These are phyloP conservation scores for Cotesia congregata DNA, from an alignment of 2,888 invertebrate species.

Conservation along the genomic window DNA sequence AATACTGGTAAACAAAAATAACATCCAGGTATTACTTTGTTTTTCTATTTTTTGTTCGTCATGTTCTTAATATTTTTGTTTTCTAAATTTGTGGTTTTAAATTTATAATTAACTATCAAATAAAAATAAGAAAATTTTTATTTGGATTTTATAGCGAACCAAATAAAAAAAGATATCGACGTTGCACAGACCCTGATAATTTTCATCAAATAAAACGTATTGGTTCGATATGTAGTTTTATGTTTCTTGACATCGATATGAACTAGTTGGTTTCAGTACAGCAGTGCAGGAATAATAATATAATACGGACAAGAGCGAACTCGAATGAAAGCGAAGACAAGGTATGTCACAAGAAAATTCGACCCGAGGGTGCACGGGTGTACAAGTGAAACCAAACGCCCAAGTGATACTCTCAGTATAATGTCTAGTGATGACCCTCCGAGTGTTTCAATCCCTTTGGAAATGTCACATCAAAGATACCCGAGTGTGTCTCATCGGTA, in stretches of 20 bases:
- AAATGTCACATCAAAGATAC: conserved; percentile 61
- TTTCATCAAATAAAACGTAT: neutral
- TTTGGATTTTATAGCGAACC: too few species aligned
- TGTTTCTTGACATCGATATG: neutral
- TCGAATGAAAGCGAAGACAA: conserved; percentile 4
- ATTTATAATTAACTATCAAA: too few species aligned
- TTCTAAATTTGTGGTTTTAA: too few species aligned
- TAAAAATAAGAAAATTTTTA: too few species aligned
- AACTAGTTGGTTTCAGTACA: neutral
- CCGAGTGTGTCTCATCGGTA: conserved; percentile 44
- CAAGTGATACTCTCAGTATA: conserved; percentile 53
- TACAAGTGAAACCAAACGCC: conserved; percentile 50
- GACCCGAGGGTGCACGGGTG: conserved; percentile 26
- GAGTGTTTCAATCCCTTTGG: conserved; percentile 55
- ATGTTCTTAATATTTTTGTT: neutral
- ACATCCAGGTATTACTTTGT: neutral
- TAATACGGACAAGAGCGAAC: neutral
- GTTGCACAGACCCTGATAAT: neutral
- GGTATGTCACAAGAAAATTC: conserved; percentile 11
- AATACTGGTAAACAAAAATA: neutral
- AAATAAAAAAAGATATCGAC: too few species aligned
- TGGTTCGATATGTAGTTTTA: neutral
- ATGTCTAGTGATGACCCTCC: conserved; percentile 31
- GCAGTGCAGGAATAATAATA: neutral
- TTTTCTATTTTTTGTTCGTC: neutral